phyloP scores from a whole-genome alignment of 2,797 vertebrate genomes.

The Typhlichthys subterraneus region DNA sequence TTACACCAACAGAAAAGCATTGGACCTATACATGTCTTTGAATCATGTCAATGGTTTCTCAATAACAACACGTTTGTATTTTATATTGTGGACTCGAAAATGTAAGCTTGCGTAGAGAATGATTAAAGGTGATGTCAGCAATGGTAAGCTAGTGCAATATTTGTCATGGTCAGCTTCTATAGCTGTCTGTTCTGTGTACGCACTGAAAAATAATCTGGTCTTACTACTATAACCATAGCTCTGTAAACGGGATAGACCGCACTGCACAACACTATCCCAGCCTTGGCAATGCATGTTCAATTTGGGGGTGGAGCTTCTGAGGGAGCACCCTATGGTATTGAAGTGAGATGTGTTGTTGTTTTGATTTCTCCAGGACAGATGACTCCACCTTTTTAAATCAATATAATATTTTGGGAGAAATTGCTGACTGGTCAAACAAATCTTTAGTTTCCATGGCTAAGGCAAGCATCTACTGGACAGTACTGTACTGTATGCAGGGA shows the following conservation, averaged over 20 bases:
- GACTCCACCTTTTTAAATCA: slow-evolving; percentile 48
- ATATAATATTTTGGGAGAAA: slow-evolving; percentile 74
- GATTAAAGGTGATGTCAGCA: too few relatives aligned
- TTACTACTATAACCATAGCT: too few relatives aligned
- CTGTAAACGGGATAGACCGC: too few relatives aligned
- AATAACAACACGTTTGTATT: slow-evolving; percentile 50
- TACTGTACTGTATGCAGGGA: slow-evolving; percentile 46
- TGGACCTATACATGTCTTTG: slow-evolving; percentile 57
- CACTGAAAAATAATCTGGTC: too few relatives aligned
- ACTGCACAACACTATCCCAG: neutral
- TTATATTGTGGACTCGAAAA: slow-evolving; percentile 41
- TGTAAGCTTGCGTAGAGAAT: too few relatives aligned
- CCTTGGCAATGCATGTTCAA: too few relatives aligned
- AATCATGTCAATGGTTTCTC: slow-evolving; percentile 57
- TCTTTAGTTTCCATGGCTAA: slow-evolving; percentile 68
- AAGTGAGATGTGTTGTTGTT: neutral
- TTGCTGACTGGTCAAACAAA: slow-evolving; percentile 73
- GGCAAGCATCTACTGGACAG: slow-evolving; percentile 61
- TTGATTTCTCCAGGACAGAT: neutral
- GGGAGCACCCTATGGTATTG: too few relatives aligned
- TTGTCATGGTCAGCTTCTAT: too few relatives aligned
- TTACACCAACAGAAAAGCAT: slow-evolving; percentile 54
- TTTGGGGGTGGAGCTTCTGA: too few relatives aligned
- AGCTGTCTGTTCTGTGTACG: too few relatives aligned
- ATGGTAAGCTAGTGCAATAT: too few relatives aligned